Evolutionary conservation across 2,797 vertebrate genomes (phyloP).

Genomic region (Erithacus rubecula): DNA sequence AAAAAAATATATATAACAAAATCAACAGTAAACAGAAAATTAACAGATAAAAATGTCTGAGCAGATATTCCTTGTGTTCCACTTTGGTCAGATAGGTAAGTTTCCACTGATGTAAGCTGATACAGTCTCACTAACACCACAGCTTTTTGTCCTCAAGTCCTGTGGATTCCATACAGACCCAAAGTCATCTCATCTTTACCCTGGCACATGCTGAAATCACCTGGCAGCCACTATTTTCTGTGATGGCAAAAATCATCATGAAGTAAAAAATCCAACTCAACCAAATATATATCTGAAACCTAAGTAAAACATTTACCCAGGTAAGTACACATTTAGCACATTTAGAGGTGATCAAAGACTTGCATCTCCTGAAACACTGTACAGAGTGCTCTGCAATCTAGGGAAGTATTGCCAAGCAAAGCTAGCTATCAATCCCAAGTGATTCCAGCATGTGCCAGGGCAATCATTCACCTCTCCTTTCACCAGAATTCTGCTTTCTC

Average conservation of each 20-base stretch:
- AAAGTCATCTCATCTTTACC: neutral
- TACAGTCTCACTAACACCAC: fast-evolving
- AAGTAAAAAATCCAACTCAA: neutral
- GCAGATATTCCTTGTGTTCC: neutral
- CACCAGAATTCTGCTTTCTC: neutral
- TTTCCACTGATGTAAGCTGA: neutral
- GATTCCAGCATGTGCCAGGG: too few species aligned
- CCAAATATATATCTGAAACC: neutral
- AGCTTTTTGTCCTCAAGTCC: neutral
- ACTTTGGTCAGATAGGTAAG: neutral
- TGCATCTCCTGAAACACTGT: neutral
- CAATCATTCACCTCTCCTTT: neutral
- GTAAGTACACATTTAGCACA: neutral
- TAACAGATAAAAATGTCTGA: neutral
- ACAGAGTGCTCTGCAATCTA: neutral
- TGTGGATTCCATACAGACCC: fast-evolving
- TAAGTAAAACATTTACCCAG: neutral
- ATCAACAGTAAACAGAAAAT: neutral
- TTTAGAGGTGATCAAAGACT: neutral
- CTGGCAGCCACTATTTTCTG: neutral
- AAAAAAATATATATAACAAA: neutral
- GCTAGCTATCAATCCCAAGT: neutral
- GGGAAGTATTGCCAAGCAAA: neutral
- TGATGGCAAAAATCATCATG: neutral
- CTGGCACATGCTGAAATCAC: neutral